phyloP scores from a whole-genome alignment of 2,113 vertebrate genomes.

The Podarcis raffonei region DNA sequence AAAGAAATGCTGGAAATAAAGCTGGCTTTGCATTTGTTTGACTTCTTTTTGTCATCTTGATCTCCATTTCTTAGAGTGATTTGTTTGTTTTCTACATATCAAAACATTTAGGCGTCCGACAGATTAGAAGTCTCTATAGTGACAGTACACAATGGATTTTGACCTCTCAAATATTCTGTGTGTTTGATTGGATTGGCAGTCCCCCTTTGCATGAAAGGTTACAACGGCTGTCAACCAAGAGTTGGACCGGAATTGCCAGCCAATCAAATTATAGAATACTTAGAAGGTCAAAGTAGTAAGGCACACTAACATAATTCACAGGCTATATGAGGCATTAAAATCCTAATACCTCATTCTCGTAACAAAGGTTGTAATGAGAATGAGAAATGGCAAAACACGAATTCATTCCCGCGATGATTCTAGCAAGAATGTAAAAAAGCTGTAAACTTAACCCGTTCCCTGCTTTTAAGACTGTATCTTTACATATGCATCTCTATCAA shows the following conservation, averaged over 20 bases:
- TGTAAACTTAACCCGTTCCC: constrained; percentile 72
- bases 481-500: neutral
- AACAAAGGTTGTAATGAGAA: constrained; percentile 73
- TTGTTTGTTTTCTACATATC: constrained; percentile 9
- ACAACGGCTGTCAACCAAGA: constrained; percentile 61
- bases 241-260: constrained; percentile 64
- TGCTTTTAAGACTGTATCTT: constrained; percentile 22
- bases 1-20: neutral
- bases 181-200: constrained; percentile 58
- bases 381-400: constrained; percentile 68
- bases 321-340: constrained; percentile 73
- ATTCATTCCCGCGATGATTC: constrained; percentile 61
- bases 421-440: constrained; percentile 65
- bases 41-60: constrained; percentile 1
- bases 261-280: constrained; percentile 70
- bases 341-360: constrained; percentile 64
- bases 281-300: constrained; percentile 65
- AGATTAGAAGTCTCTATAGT: constrained; percentile 21
- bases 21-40: neutral
- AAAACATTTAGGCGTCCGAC: neutral
- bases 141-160: constrained; percentile 23
- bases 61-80: constrained; percentile 3
- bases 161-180: constrained; percentile 44
- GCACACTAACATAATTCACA: constrained; percentile 67
- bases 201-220: constrained; percentile 63